A percentile compares a stretch with the other conserved stretches of the same genome.
These are phyloP conservation scores for Gandaritis pyraliata DNA, from an alignment of 2,888 invertebrate genomes.

Conservation along the genomic window DNA sequence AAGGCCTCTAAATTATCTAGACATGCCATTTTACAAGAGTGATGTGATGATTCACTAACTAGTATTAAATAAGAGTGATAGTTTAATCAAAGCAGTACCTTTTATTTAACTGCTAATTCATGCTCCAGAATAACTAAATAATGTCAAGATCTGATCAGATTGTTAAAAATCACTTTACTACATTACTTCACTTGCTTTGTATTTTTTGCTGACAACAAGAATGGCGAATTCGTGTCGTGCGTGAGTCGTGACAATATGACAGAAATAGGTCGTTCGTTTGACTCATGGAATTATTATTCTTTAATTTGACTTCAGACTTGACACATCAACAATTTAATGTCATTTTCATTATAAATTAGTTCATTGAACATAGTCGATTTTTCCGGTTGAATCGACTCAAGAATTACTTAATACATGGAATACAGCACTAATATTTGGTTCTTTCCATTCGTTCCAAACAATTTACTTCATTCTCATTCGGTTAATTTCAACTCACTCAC, in stretches of 20 bases:
- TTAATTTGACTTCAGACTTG: no score
- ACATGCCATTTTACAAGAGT: slow-evolving; percentile 61
- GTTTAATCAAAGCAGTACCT: slow-evolving; percentile 3
- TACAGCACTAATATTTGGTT: not conserved
- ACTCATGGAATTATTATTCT: no score
- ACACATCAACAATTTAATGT: slow-evolving; percentile 16
- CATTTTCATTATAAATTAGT: not conserved
- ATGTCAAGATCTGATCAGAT: not conserved
- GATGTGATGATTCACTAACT: not conserved
- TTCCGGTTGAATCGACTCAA: not conserved
- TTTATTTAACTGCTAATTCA: not conserved
- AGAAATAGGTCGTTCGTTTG: not conserved
- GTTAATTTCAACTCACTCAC: no score
- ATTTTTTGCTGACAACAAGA: slow-evolving; percentile 15
- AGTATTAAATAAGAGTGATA: not conserved
- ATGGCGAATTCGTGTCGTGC: slow-evolving; percentile 8
- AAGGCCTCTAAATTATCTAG: slow-evolving; percentile 85
- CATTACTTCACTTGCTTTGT: not conserved
- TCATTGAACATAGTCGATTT: slow-evolving; percentile 5
- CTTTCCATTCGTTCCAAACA: not conserved
- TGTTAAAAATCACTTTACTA: not conserved
- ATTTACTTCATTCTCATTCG: no score
- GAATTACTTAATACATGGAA: not conserved
- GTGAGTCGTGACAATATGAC: not conserved
- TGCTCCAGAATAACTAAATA: not conserved